Evolutionary conservation across 2,113 vertebrate genomes (phyloP), one percentile per base, ranked within the genome.

Genomic region (Salvator merianae): DNA sequence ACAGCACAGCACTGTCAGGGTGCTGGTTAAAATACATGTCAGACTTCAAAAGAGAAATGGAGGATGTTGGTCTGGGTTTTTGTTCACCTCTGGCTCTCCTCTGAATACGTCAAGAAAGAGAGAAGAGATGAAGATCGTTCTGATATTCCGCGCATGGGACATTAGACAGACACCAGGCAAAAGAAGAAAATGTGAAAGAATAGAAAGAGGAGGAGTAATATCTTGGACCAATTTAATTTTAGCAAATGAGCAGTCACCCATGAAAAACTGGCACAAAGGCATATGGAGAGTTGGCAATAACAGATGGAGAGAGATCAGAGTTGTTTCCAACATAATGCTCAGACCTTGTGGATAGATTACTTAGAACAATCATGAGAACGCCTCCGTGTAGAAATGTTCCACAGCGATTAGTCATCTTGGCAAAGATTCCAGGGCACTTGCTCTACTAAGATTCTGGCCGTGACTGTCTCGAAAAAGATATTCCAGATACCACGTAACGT

Each of bases 211-310:
- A 24, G 36, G 6, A 8, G 26, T 14, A 10, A 20, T 32, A 18
- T 50, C 78, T 69, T 34, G 43, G n/a, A 50, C 78, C n/a, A 80
- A 50, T 80, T 69, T 69, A 80, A 50, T 79, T 80, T 69, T 80
- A 65, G 65, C 68, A 80, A 80, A 80, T 69, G 78, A 80, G 65
- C 78, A 80, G 43, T 34, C 78, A 80, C 26, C 65, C n/a, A 34
- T 14, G 40, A 50, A 69, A 43, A 69, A 69, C n/a, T 80, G 78
- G 65, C 78, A 80, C 40, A 69, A 53, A 69, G 65, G 78, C 78
- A 68, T 7, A 12, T 22, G 20, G 40, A 69, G 78, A 50, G 78
- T 50, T 69, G 78, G 40, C 65, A 69, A 69, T 6, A 80, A 69
- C 78, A 80, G 78, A 80, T 80, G 78, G 78, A 14, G 40, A 53